Percentiles rank a stretch among this genome's conserved stretches.
Evolutionary conservation across 1,140 invertebrate genomes (phyloP).

Genomic region (Dolichoris vasculosae): DNA sequence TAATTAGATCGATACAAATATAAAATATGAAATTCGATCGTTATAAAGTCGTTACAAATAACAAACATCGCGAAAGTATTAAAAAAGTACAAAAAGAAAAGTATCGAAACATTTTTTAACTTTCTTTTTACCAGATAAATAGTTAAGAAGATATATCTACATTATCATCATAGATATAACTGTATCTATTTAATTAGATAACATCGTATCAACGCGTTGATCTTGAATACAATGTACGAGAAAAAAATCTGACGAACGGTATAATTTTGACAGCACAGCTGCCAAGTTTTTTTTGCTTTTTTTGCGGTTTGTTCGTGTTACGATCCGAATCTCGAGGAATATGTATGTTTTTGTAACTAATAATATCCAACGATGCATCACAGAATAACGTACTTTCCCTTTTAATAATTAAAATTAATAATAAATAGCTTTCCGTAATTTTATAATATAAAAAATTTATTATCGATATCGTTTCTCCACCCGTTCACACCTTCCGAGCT

Average conservation of each 20-base stretch:
- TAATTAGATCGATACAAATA: conserved; percentile 27
- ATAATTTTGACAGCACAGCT: conserved; percentile 44
- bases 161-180: neutral
- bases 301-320: no score
- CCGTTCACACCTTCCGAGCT: neutral
- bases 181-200: neutral
- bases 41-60: conserved; percentile 38
- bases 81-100: conserved; percentile 52
- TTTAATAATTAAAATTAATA: neutral
- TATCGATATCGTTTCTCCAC: neutral
- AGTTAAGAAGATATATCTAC: conserved; percentile 32
- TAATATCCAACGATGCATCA: neutral
- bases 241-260: conserved; percentile 20
- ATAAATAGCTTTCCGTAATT: neutral
- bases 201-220: conserved; percentile 13
- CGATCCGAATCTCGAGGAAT: conserved; percentile 19
- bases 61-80: conserved; percentile 30
- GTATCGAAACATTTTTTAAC: conserved; percentile 48
- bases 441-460: neutral
- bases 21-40: conserved; percentile 28
- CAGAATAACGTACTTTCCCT: neutral
- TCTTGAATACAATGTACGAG: conserved; percentile 12
- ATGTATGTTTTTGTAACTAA: neutral
- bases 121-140: conserved; percentile 52
- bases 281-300: conserved; percentile 18